Base-by-base conservation (phyloP, 2,888 invertebrate species). In the Lasioglossum figueresi region DNA sequence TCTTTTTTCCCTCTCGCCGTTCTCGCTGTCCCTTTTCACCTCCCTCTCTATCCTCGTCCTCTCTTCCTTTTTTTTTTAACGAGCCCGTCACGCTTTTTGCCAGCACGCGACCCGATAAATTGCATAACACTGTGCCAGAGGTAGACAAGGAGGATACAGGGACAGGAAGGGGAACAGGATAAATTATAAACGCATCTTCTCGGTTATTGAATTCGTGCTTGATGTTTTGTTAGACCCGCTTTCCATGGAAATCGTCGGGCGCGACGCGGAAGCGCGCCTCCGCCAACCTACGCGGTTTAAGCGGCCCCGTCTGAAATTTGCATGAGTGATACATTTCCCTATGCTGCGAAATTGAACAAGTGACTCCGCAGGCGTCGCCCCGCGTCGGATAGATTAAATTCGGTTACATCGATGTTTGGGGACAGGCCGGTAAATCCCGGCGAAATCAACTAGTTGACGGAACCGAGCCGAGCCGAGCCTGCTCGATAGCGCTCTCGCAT, bases 291-390 rank as follows among this genome's bases (percentile, higher is more conserved):
- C n/a, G 76, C 74, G 59, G 83, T 34, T 52, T 48, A 68, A 77
- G 73, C 59, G 56, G 19, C 31, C 27, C 23, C 76, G 76, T 85
- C 79, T 74, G 72, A 74, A 85, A 85, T 85, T 85, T 85, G 77
- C 85, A 85, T 84, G 70, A 74, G 52, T 27, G 80, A 80, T 80
- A 80, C 76, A 73, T 83, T 71, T 43, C 76, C 59, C 37, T 76
- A 37, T 76, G 76, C 43, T 27, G 77, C 70, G 74, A 84, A 84
- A 85, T 85, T 84, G 84, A 80, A 85, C 84, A 77, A 84, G 74
- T 84, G 76, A 85, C 80, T 74, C 72, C 59, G 76, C 72, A 34
- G 66, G 68, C 77, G 72, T 70, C 48, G 81, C 16, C 56, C 66
- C 83, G 23, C 59, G 76, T 40, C 70, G 45, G 66, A 75, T 68